Evolutionary conservation across 2,113 vertebrate genomes (phyloP), one percentile per base, ranked within the genome.

Genomic region (Zosterops pallidus): DNA sequence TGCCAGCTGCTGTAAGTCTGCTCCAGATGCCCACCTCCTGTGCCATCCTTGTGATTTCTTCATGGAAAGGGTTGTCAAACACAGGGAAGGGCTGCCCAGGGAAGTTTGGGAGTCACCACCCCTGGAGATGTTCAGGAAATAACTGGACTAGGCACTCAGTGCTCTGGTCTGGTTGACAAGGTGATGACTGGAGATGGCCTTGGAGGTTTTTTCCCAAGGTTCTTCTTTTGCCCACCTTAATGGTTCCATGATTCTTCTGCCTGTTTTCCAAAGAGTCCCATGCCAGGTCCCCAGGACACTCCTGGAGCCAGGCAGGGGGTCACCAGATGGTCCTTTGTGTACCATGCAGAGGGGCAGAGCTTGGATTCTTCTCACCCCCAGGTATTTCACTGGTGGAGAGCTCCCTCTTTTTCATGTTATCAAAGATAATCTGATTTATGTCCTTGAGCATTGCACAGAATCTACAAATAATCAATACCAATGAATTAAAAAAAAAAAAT

Each of bases 261-360:
- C 42, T 28, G 5, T 9, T 76, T 18, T 35, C 55, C 1, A 0
- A 65, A 44, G 3, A 53, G 9, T 14, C 21, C 31, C 1, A 1
- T 1, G 1, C 26, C 60, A 60, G 7, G 7, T 49, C 22, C 24
- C 14, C 52, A 31, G 63, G 37, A 57, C 68, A 28, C 35, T 59
- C 46, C 76, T 57, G 17, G 1, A 1, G 22, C 22, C 21, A 49
- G 21, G 29, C 41, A 26, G 37, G 26, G 24, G 11, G 16, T 44
- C 35, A n/a, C 28, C 35, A 29, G 22, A 49, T 22, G 12, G 25
- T 53, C 35, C 39, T 39, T n/a, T 35, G 9, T 4, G 17, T 18
- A 29, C 19, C 47, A 31, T 0, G 11, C 22, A 59, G 31, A 18
- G 42, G 0, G 20, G 24, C 31, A 42, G 14, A 46, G 33, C 16